phyloP scores from a whole-genome alignment of 2,888 invertebrate genomes.

The Ormyrus nitidulus region DNA sequence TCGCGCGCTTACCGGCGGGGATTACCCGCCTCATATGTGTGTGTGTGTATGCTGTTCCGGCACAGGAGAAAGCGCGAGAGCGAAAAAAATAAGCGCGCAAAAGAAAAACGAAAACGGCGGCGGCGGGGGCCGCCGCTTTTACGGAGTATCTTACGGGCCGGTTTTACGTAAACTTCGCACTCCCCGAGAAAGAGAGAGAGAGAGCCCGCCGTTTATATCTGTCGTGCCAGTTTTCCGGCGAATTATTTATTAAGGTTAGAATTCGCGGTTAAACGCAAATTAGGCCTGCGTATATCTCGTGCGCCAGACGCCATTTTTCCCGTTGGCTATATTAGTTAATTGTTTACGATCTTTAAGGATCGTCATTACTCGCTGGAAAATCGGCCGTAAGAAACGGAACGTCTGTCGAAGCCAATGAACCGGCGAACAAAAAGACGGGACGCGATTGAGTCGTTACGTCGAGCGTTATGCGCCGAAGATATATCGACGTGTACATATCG shows the following conservation, averaged over 20 bases:
- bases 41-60: not conserved
- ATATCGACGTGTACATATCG: not conserved
- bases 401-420: not conserved
- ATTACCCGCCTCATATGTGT: no score
- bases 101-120: constrained; percentile 23
- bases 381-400: constrained; percentile 3
- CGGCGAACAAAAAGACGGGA: not conserved
- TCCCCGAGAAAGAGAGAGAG: not conserved
- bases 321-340: not conserved
- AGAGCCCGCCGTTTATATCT: not conserved
- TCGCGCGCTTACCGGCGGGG: no score
- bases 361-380: constrained; percentile 38
- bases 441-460: constrained; percentile 15
- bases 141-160: constrained; percentile 24
- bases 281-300: not conserved
- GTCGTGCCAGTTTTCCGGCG: constrained; percentile 29
- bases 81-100: not conserved
- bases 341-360: constrained; percentile 47
- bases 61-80: constrained; percentile 30
- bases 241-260: constrained; percentile 49
- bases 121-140: constrained; percentile 25
- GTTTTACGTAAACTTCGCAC: constrained; percentile 43
- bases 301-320: not conserved
- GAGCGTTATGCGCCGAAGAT: not conserved
- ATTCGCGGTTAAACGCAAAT: constrained; percentile 47